Percentiles rank a stretch among this genome's conserved stretches.
Conservation (phyloP, 2,113 vertebrate genomes). For the Ctenomys sociabilis region DNA sequence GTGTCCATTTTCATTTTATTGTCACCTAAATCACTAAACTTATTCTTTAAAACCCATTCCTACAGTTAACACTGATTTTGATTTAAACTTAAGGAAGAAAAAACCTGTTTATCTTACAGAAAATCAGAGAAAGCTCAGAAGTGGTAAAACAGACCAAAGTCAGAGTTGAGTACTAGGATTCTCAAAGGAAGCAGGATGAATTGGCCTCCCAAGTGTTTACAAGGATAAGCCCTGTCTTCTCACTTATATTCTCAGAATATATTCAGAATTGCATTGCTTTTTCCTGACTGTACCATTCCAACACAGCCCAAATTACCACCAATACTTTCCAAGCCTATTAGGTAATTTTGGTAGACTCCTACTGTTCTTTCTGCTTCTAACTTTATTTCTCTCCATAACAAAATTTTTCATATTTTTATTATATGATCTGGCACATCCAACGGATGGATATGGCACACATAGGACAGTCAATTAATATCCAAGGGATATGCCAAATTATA, state of each 20-base stretch:
- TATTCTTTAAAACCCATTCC: too few relatives aligned
- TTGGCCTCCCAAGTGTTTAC: neutral
- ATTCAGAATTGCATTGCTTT: neutral
- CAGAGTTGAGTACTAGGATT: neutral
- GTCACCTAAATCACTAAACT: neutral
- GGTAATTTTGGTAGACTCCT: conserved; percentile 5
- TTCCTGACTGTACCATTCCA: neutral
- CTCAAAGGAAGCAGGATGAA: neutral
- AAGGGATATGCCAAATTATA: neutral
- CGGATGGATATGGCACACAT: too few relatives aligned
- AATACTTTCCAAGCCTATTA: neutral
- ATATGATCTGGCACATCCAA: too few relatives aligned
- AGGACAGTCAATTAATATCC: too few relatives aligned
- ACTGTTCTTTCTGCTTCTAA: neutral
- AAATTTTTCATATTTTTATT: too few relatives aligned
- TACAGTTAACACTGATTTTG: too few relatives aligned
- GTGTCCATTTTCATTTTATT: conserved; percentile 21
- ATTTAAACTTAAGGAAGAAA: conserved; percentile 40
- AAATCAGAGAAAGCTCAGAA: neutral
- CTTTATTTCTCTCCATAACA: neutral
- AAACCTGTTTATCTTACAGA: neutral
- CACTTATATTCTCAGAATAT: neutral
- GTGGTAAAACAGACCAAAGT: neutral
- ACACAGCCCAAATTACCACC: neutral
- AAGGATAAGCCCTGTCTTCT: neutral